These are phyloP conservation scores for Tauraco hartlaubi DNA, from an alignment of 2,797 vertebrate genomes.

Conservation along the genomic window DNA sequence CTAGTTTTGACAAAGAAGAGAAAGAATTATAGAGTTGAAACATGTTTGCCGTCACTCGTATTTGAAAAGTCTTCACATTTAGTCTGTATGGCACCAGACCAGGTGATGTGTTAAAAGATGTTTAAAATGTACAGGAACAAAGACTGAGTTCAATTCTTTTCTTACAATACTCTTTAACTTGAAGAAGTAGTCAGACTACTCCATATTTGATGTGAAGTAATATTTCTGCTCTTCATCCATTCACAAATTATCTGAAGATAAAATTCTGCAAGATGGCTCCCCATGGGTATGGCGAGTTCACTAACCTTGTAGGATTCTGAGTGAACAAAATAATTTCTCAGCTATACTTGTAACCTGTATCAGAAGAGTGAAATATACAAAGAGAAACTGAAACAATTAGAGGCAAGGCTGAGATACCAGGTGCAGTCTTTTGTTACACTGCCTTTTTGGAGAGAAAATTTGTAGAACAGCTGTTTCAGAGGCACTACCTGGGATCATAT, in stretches of 20 bases:
- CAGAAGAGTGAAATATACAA: background rate
- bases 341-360: background rate
- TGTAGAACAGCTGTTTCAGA: conserved; percentile 1
- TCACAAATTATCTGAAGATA: background rate
- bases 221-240: background rate
- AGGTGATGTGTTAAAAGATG: background rate
- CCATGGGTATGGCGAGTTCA: background rate
- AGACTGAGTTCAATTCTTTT: background rate
- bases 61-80: conserved; percentile 6
- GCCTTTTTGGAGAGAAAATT: background rate
- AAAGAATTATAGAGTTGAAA: background rate
- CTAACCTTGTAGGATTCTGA: background rate
- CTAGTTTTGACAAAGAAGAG: background rate
- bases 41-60: background rate
- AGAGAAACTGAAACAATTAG: background rate
- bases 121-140: background rate
- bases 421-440: background rate
- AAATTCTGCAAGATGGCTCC: background rate
- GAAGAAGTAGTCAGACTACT: background rate
- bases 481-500: background rate
- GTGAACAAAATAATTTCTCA: background rate
- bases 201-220: background rate
- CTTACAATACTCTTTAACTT: background rate
- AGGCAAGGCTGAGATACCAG: background rate
- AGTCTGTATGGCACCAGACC: background rate